phyloP scores from a whole-genome alignment of 1,140 invertebrate genomes.

The Belonocnema kinseyi region DNA sequence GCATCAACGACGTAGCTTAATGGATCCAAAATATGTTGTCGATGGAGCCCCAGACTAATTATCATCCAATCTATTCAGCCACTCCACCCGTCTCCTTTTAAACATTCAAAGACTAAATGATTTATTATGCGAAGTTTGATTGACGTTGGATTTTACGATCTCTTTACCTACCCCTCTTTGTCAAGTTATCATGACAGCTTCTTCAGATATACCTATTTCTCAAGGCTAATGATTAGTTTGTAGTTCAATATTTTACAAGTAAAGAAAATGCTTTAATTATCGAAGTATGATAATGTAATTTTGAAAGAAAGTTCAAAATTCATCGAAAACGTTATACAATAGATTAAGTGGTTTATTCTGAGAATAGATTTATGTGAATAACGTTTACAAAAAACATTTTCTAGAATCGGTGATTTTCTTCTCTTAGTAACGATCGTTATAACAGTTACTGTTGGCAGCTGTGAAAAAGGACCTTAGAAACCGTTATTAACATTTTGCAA shows the following conservation, averaged over 20 bases:
- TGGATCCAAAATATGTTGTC: conserved; percentile 26
- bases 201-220: conserved; percentile 4
- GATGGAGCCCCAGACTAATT: conserved; percentile 5
- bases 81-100: background rate
- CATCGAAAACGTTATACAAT: background rate
- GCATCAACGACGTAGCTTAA: conserved; percentile 3
- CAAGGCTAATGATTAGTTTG: conserved; percentile 13
- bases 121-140: conserved; percentile 9
- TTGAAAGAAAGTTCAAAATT: background rate
- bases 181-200: conserved; percentile 2
- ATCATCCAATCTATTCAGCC: conserved; percentile 13
- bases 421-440: too few species aligned
- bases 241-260: background rate
- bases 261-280: background rate
- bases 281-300: background rate
- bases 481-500: too few species aligned
- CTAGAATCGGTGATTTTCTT: too few species aligned
- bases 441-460: too few species aligned
- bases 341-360: too few species aligned
- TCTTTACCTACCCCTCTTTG: conserved; percentile 10
- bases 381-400: too few species aligned
- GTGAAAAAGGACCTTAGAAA: too few species aligned
- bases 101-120: conserved; percentile 5
- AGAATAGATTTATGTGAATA: too few species aligned
- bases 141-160: conserved; percentile 2